Conservation (phyloP, 2,113 vertebrate species). For the Carollia perspicillata region DNA sequence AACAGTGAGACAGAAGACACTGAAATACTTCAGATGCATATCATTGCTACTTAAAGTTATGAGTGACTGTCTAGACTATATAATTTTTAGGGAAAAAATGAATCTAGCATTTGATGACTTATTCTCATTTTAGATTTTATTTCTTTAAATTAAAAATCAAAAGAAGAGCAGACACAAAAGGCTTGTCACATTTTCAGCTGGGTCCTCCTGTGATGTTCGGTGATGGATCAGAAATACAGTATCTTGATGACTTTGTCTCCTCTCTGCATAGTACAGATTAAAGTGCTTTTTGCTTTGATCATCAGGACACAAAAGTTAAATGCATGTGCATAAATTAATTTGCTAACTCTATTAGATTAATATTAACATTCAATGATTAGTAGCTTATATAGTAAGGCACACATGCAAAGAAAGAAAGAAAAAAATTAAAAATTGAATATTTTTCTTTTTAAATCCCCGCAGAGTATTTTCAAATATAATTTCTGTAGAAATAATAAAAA, state of each 20-base stretch:
- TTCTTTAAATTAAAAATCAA: slow-evolving; percentile 4
- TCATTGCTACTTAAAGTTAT: not conserved
- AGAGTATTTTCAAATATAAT: not conserved
- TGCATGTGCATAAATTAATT: not conserved
- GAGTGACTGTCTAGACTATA: not conserved
- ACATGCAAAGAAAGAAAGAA: not conserved
- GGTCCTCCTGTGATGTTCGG: too few relatives aligned
- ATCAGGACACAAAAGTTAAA: not conserved
- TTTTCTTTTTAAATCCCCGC: not conserved
- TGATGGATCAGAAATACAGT: not conserved
- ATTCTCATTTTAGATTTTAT: not conserved
- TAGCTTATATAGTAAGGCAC: not conserved
- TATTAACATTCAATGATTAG: not conserved
- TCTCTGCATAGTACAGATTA: not conserved
- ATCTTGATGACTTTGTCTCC: not conserved
- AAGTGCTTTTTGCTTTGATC: not conserved
- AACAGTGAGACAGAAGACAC: not conserved
- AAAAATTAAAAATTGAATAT: not conserved
- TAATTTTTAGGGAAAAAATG: not conserved
- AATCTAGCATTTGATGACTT: not conserved
- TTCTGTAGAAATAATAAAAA: not conserved
- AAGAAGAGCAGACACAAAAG: not conserved
- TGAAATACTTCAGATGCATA: not conserved
- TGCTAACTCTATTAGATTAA: not conserved
- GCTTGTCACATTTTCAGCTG: not conserved